Evolutionary conservation across 1,140 invertebrate species (phyloP).

Genomic region (Rhagoletis zephyria): DNA sequence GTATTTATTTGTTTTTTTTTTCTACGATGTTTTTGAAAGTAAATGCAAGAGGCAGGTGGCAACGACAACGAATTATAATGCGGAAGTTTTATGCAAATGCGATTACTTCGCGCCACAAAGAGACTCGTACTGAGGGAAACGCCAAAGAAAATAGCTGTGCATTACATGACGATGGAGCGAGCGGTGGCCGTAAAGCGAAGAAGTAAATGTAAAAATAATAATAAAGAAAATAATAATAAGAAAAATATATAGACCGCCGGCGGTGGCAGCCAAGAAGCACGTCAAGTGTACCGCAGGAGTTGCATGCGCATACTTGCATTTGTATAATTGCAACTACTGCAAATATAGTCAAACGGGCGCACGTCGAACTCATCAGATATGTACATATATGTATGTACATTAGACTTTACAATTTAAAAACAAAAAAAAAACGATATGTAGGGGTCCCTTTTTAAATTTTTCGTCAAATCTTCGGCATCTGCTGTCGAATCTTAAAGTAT

Average conservation of each 20-base stretch:
- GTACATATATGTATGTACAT: too few relatives aligned
- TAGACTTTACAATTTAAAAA: too few relatives aligned
- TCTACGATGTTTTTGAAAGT: not conserved
- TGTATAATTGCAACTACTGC: not conserved
- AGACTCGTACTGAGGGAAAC: not conserved
- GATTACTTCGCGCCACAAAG: slow-evolving; percentile 41
- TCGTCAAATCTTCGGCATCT: too few relatives aligned
- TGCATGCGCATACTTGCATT: not conserved
- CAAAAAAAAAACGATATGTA: too few relatives aligned
- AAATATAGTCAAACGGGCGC: not conserved
- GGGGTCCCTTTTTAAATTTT: too few relatives aligned
- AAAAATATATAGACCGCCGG: not conserved
- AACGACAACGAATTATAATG: slow-evolving; percentile 44
- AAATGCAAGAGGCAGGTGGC: slow-evolving; percentile 12
- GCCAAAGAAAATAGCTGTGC: slow-evolving; percentile 25
- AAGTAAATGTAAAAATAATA: slow-evolving; percentile 11
- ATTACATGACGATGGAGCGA: not conserved
- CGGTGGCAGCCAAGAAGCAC: slow-evolving; percentile 19
- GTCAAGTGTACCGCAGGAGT: slow-evolving; percentile 17
- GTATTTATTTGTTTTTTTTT: not conserved
- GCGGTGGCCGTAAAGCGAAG: not conserved
- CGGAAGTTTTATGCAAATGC: slow-evolving; percentile 51
- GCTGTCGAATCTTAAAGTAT: too few relatives aligned
- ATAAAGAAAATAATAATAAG: slow-evolving; percentile 11
- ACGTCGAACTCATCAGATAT: too few relatives aligned